Percentiles rank a stretch among this genome's conserved stretches.
Evolutionary conservation across 2,797 vertebrate genomes (phyloP).

Genomic region (Melanotaenia nigrans): DNA sequence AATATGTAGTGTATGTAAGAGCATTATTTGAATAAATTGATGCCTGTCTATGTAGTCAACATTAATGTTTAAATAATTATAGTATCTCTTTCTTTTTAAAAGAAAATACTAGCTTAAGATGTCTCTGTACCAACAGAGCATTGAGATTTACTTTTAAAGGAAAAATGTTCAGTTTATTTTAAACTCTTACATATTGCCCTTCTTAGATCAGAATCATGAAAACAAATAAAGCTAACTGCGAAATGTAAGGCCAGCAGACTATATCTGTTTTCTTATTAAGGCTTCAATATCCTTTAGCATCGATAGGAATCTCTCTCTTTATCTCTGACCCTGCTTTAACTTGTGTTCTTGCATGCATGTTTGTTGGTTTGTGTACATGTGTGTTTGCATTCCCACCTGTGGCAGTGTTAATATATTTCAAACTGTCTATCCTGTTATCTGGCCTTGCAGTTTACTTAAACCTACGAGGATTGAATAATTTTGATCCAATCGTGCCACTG

Average conservation of each 20-base stretch:
- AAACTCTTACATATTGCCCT: constrained; percentile 75
- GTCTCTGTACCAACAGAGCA: constrained; percentile 25
- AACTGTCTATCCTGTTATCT: constrained; percentile 29
- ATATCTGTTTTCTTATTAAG: constrained; percentile 82
- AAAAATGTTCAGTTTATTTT: constrained; percentile 66
- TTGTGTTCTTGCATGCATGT: constrained; percentile 50
- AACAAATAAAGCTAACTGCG: constrained; percentile 80
- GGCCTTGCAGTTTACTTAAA: constrained; percentile 30
- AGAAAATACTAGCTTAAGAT: not conserved
- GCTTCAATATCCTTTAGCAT: constrained; percentile 82
- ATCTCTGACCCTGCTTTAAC: constrained; percentile 76
- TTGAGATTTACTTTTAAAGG: constrained; percentile 55
- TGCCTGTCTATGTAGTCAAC: constrained; percentile 14
- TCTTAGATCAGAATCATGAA: constrained; percentile 76
- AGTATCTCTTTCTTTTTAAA: not conserved
- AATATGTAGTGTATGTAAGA: not conserved
- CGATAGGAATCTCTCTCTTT: constrained; percentile 75
- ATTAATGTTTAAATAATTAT: not conserved
- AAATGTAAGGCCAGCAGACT: constrained; percentile 71
- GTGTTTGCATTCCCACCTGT: constrained; percentile 51
- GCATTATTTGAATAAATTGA: not conserved
- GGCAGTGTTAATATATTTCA: constrained; percentile 54
- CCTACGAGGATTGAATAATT: constrained; percentile 25
- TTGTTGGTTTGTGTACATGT: constrained; percentile 28
- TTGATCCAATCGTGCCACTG: constrained; percentile 11